These are phyloP conservation scores for Seira sanloemensis DNA, from an alignment of 2,888 invertebrate species.

Conservation along the genomic window DNA sequence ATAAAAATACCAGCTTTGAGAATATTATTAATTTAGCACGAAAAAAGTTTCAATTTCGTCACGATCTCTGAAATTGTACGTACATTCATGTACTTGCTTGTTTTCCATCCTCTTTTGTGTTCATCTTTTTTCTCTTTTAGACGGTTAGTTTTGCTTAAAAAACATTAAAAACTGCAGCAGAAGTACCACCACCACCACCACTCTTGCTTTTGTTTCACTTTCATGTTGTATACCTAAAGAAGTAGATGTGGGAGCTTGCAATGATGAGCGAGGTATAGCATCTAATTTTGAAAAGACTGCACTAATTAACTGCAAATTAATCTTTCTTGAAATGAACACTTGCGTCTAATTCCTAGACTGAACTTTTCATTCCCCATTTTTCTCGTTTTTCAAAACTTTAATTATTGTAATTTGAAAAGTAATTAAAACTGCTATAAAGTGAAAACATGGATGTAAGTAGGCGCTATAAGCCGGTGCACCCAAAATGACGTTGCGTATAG, in stretches of 20 bases:
- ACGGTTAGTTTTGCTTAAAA: not conserved
- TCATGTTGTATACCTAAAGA: not conserved
- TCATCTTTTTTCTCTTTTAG: no score
- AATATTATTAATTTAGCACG: slow-evolving; percentile 25
- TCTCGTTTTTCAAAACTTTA: slow-evolving; percentile 35
- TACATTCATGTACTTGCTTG: no score
- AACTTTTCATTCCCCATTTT: slow-evolving; percentile 29
- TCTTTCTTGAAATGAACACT: slow-evolving; percentile 25
- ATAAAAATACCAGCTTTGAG: not conserved
- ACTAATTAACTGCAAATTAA: slow-evolving; percentile 65
- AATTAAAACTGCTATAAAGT: slow-evolving; percentile 47
- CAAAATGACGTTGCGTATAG: not conserved
- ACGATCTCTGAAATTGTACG: slow-evolving; percentile 44
- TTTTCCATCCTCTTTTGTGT: slow-evolving; percentile 27
- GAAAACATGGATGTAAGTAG: slow-evolving; percentile 19
- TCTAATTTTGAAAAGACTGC: slow-evolving; percentile 57
- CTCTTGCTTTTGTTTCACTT: not conserved
- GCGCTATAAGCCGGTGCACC: slow-evolving; percentile 3
- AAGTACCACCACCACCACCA: no score
- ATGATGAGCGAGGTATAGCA: slow-evolving; percentile 22
- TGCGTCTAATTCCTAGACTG: not conserved
- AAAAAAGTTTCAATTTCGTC: slow-evolving; percentile 53
- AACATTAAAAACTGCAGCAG: not conserved
- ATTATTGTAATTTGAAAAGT: slow-evolving; percentile 45
- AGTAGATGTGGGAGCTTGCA: not conserved